phyloP scores from a whole-genome alignment of 2,888 invertebrate species.

The Pammene aurita region DNA sequence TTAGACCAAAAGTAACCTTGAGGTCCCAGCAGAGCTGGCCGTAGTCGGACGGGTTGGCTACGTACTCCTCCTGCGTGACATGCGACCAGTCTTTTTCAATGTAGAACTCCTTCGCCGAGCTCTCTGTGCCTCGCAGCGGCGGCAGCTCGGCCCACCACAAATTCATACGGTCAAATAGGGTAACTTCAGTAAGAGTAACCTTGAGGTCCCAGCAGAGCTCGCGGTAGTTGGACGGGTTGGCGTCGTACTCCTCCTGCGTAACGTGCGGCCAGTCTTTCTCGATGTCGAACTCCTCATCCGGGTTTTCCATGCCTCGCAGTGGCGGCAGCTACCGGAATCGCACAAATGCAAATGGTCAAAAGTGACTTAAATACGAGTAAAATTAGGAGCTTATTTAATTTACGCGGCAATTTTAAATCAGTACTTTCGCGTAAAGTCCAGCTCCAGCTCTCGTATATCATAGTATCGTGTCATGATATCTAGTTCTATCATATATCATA shows the following conservation, averaged over 20 bases:
- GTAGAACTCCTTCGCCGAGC: constrained; percentile 93
- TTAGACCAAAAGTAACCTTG: constrained; percentile 78
- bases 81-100: constrained; percentile 89
- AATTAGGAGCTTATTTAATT: too few species aligned
- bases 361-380: too few species aligned
- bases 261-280: constrained; percentile 89
- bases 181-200: constrained; percentile 56
- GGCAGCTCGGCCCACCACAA: constrained; percentile 81
- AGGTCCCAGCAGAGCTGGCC: constrained; percentile 96
- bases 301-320: constrained; percentile 91
- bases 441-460: too few species aligned
- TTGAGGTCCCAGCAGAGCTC: constrained; percentile 96
- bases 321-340: constrained; percentile 85
- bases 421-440: too few species aligned
- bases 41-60: constrained; percentile 87
- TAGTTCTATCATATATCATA: too few species aligned
- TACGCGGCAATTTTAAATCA: too few species aligned
- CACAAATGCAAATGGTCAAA: too few species aligned
- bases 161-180: too few species aligned
- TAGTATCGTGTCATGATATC: too few species aligned
- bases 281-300: constrained; percentile 92
- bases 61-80: constrained; percentile 84
- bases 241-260: constrained; percentile 83
- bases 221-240: constrained; percentile 88
- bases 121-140: constrained; percentile 90